phyloP scores from a whole-genome alignment of 2,113 vertebrate genomes.

The Nerophis ophidion region DNA sequence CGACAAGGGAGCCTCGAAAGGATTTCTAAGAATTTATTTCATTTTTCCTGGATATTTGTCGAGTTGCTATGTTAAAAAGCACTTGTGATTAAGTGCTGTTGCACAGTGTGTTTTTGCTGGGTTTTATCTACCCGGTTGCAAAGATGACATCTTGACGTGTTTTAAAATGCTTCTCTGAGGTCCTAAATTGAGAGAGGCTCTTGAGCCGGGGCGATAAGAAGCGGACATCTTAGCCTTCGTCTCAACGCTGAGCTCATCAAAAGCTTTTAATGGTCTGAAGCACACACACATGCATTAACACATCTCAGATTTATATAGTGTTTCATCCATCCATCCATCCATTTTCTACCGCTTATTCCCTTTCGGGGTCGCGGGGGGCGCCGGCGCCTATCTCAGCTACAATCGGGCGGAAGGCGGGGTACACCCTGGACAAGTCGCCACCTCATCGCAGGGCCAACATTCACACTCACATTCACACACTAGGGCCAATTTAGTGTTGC shows the following conservation, averaged over 20 bases:
- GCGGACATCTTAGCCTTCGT: conserved; percentile 83
- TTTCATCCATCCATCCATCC: too few species aligned
- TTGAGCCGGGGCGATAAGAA: conserved; percentile 85
- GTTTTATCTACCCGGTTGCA: conserved; percentile 85
- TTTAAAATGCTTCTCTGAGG: conserved; percentile 80
- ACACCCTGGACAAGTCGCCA: too few species aligned
- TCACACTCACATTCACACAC: too few species aligned
- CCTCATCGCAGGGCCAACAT: too few species aligned
- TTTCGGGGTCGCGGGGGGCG: too few species aligned
- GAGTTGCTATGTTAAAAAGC: conserved; percentile 19
- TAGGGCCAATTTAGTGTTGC: too few species aligned
- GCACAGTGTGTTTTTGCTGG: conserved; percentile 27
- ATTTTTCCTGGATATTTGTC: conserved; percentile 31
- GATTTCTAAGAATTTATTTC: conserved; percentile 58
- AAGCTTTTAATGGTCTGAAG: conserved; percentile 75
- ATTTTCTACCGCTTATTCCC: too few species aligned
- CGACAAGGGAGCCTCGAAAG: conserved; percentile 80
- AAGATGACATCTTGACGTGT: conserved; percentile 82
- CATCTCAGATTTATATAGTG: conserved; percentile 48
- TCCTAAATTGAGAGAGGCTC: conserved; percentile 73
- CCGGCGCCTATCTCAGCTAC: too few species aligned
- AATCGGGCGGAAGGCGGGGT: too few species aligned
- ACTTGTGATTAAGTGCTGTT: conserved; percentile 31
- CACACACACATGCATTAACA: conserved; percentile 34
- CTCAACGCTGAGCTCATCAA: conserved; percentile 81